These are phyloP conservation scores for Nibea albiflora DNA, from an alignment of 2,113 vertebrate genomes.

Conservation along the genomic window DNA sequence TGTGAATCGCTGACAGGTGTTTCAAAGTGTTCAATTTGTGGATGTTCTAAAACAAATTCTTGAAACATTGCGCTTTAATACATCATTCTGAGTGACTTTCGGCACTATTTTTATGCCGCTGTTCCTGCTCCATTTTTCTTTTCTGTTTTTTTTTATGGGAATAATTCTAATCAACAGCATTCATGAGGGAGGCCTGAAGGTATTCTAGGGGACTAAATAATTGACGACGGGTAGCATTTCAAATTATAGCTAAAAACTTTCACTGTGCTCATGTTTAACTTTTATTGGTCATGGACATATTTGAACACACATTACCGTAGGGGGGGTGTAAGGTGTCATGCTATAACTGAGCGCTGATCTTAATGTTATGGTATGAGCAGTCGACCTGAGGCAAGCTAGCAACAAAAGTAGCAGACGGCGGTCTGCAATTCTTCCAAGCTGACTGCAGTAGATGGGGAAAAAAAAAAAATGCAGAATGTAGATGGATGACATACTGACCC, in stretches of 20 bases:
- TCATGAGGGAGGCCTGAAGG: conserved; percentile 39
- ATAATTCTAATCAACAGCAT: conserved; percentile 62
- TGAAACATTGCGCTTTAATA: conserved; percentile 68
- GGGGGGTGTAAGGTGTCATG: conserved; percentile 13
- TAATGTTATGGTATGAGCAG: conserved; percentile 53
- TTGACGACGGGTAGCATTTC: conserved; percentile 39
- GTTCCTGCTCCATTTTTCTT: conserved; percentile 61
- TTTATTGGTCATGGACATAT: conserved; percentile 17
- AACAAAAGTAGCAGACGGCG: background rate
- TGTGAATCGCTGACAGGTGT: conserved; percentile 75
- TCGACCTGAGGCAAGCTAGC: conserved; percentile 52
- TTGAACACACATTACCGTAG: conserved; percentile 9
- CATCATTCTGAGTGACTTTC: conserved; percentile 67
- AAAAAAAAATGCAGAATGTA: conserved; percentile 33
- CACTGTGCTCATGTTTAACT: background rate
- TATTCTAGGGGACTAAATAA: conserved; percentile 32
- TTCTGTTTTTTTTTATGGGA: conserved; percentile 25
- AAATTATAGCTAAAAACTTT: conserved; percentile 40
- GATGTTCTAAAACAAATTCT: conserved; percentile 77
- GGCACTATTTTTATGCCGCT: conserved; percentile 67
- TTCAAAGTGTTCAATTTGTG: conserved; percentile 80
- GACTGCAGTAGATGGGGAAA: conserved; percentile 33
- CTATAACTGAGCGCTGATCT: conserved; percentile 29
- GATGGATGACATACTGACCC: conserved; percentile 28
- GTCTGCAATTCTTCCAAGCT: conserved; percentile 26